Base-by-base conservation (phyloP, 1,140 invertebrate genomes). In the Trachymyrmex cornetzi region DNA sequence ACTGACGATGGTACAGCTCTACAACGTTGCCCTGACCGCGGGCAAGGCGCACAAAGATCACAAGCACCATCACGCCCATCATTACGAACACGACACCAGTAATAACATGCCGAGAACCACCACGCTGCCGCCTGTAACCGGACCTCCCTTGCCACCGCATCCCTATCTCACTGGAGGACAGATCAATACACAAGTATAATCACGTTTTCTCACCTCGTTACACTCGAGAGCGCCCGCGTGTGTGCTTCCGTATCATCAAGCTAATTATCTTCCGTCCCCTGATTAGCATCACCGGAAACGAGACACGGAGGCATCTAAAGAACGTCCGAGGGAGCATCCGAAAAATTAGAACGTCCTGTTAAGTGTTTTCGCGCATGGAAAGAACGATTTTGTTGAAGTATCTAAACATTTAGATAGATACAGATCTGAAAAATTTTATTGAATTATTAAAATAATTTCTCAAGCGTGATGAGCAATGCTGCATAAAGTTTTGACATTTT, bases 11-110 rank as follows among this genome's bases (percentile, higher is more conserved):
- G 92, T 98, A 0, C 97, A 98, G 92, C 93, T 98, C 1, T 98
- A 98, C 93, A 96, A 96, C 53, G 97, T 98, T 0, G 97, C 97
- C 0, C 93, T 98, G 55, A 97, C 97, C 1, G 97, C 97, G 1
- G 97, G 97, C 0, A 98, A 98, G 94, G 97, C 97, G 0, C 98
- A 98, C 92, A 97, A 96, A 75, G 97, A 98, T 91, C 97, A 98
- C 94, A 98, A 98, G 91, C 97, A 98, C 89, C 97, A 98, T 91
- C 97, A 98, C 91, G 97, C 96, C 0, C 97, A 98, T 91, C 97
- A 97, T 87, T 97, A 97, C 89, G 97, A 97, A 89, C 97, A 98
- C 90, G 97, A 98, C 86, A 94, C 92, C 19, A 93, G 82, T 24
- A 95, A 94, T 66, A 97, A 97, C 2, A 95, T 93, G n/a, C 96